Conservation (phyloP, 2,888 invertebrate species). For the Urechis unicinctus region DNA sequence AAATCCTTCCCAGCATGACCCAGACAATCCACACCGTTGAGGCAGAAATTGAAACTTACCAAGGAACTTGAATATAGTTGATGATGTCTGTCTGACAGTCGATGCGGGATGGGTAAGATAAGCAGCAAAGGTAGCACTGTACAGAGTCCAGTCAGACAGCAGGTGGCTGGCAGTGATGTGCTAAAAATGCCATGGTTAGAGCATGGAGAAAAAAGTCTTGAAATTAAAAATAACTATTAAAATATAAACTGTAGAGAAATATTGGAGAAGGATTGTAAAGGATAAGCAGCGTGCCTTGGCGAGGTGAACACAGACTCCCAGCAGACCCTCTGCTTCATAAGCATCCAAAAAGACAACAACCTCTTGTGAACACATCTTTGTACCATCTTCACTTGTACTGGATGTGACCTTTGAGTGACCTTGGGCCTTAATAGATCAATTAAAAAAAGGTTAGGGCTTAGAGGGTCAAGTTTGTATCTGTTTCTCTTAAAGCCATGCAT, state of each 20-base stretch:
- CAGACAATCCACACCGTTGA: background rate
- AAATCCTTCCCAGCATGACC: background rate
- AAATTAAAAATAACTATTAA: background rate
- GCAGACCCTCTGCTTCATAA: slow-evolving; percentile 42
- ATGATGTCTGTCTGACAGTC: slow-evolving; percentile 43
- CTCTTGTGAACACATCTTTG: too few relatives aligned
- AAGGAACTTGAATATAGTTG: slow-evolving; percentile 41
- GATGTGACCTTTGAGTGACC: too few relatives aligned
- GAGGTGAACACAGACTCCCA: slow-evolving; percentile 40
- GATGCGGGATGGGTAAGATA: slow-evolving; percentile 46
- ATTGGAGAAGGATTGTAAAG: background rate
- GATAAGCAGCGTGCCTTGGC: slow-evolving; percentile 33
- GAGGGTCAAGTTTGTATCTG: too few relatives aligned
- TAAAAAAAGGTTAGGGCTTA: too few relatives aligned
- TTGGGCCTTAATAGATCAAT: too few relatives aligned
- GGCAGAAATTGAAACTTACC: slow-evolving; percentile 20
- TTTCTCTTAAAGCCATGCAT: too few relatives aligned
- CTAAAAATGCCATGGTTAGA: slow-evolving; percentile 21
- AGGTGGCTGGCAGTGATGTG: slow-evolving; percentile 31
- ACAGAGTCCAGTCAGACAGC: slow-evolving; percentile 34
- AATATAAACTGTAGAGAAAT: background rate
- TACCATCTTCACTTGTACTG: too few relatives aligned
- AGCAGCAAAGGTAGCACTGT: slow-evolving; percentile 33
- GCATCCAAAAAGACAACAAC: slow-evolving; percentile 31
- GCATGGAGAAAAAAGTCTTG: background rate